phyloP scores from a whole-genome alignment of 2,888 invertebrate genomes.

The Cephus spinipes region DNA sequence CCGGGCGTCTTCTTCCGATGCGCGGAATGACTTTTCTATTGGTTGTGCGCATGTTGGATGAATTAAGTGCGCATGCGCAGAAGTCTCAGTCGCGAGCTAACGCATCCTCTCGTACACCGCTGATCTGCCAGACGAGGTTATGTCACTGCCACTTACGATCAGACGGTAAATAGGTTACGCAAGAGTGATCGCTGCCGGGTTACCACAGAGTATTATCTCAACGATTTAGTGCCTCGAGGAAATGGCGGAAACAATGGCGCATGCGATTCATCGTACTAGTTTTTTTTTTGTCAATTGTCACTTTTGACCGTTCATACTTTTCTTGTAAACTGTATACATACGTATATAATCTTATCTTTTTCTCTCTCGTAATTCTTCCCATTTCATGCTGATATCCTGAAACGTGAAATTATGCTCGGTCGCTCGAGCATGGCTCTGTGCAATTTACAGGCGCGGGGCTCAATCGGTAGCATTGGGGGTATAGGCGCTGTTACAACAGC shows the following conservation, averaged over 20 bases:
- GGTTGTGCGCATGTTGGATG: background rate
- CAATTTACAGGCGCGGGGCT: background rate
- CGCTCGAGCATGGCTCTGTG: background rate
- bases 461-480: background rate
- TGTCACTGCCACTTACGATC: slow-evolving; percentile 45
- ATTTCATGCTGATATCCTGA: background rate
- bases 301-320: background rate
- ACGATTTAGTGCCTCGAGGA: background rate
- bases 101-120: background rate
- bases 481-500: background rate
- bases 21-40: background rate
- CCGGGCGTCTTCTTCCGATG: background rate
- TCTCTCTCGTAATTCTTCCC: background rate
- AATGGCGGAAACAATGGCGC: background rate
- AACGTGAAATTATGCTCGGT: background rate
- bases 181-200: slow-evolving; percentile 48
- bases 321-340: background rate
- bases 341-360: background rate
- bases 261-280: background rate
- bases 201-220: background rate
- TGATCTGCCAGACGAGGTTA: slow-evolving; percentile 36
- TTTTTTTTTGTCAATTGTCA: background rate
- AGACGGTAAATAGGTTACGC: slow-evolving; percentile 58
- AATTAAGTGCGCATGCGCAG: background rate
- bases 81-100: background rate